Conservation (phyloP, 2,888 invertebrate genomes). For the Drosophila vallismaia region DNA sequence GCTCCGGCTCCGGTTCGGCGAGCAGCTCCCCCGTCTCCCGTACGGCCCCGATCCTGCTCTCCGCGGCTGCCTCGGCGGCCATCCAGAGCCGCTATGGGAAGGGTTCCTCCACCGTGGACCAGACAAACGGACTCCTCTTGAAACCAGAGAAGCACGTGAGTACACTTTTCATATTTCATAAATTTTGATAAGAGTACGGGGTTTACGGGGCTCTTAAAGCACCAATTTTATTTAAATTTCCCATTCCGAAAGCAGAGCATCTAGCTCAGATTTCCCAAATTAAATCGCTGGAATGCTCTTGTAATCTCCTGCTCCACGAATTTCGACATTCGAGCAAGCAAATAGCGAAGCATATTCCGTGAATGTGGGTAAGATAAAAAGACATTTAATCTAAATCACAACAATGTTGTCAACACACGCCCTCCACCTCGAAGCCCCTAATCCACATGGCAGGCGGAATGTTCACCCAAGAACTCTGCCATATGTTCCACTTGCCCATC, state of each 20-base stretch:
- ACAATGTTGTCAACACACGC: constrained; percentile 67
- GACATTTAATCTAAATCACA: constrained; percentile 74
- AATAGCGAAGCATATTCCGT: constrained; percentile 61
- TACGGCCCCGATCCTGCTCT: constrained; percentile 78
- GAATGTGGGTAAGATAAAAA: constrained; percentile 71
- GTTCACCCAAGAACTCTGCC: constrained; percentile 57
- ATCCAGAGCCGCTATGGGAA: constrained; percentile 78
- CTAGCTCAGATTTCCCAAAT: constrained; percentile 40
- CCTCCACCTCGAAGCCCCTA: neutral
- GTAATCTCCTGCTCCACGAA: constrained; percentile 52
- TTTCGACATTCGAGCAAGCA: constrained; percentile 58
- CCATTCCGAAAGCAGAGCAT: neutral
- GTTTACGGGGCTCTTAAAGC: no score
- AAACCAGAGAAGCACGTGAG: constrained; percentile 84
- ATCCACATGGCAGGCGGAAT: constrained; percentile 39
- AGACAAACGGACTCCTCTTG: constrained; percentile 78
- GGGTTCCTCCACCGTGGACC: constrained; percentile 35
- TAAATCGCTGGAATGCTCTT: constrained; percentile 37
- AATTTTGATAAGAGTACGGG: neutral
- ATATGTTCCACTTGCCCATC: constrained; percentile 53
- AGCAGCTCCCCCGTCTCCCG: constrained; percentile 68
- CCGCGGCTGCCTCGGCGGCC: constrained; percentile 80
- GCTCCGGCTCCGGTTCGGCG: constrained; percentile 36
- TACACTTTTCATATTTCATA: constrained; percentile 36
- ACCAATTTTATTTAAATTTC: no score